Evolutionary conservation across 2,113 vertebrate species (phyloP), one percentile per base, ranked within the genome.

Genomic region (Malaclemys terrapin): DNA sequence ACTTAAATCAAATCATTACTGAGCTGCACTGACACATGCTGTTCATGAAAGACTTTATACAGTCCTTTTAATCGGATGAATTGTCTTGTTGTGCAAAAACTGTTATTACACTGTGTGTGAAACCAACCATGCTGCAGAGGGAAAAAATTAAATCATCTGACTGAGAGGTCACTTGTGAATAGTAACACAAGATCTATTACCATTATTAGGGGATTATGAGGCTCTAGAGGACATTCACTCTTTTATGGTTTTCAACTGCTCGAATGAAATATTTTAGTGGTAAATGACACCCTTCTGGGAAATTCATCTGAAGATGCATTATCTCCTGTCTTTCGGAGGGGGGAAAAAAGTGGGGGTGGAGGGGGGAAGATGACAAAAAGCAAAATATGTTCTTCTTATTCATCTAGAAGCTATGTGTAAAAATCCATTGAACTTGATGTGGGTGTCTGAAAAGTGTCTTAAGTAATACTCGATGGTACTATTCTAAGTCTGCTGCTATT

Each of bases 161-260:
- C 95, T 96, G 92, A 98, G 95, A 97, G 94, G 93, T 98, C 95
- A 94, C 95, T 98, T 93, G 95, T 98, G 96, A 97, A 96, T 98
- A 97, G 95, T 96, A 98, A 88, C 82, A 76, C 85, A 97, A 97
- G 95, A 97, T 98, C 87, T 98, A 78, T 98, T 97, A 95, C 93
- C 29, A 16, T 97, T 98, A 98, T 97, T 98, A 98, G 93, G 90
- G 80, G 82, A 80, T 95, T 96, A 91, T 87, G 90, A 88, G 92
- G 78, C 95, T 97, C 42, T 97, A 84, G 97, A 97, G 98, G 81
- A 97, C 94, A 75, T 88, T 69, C n/a, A 13, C 96, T 96, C 75
- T 97, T 98, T 97, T 96, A 96, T 97, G 84, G 89, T 96, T 97
- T 98, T 97, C 93, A 98, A 4, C 90, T 96, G 82, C 93, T 95